A percentile compares a stretch with the other conserved stretches of the same genome.
These are phyloP conservation scores for Ctenoplectra terminalis DNA, from an alignment of 1,140 invertebrate species.

Conservation along the genomic window DNA sequence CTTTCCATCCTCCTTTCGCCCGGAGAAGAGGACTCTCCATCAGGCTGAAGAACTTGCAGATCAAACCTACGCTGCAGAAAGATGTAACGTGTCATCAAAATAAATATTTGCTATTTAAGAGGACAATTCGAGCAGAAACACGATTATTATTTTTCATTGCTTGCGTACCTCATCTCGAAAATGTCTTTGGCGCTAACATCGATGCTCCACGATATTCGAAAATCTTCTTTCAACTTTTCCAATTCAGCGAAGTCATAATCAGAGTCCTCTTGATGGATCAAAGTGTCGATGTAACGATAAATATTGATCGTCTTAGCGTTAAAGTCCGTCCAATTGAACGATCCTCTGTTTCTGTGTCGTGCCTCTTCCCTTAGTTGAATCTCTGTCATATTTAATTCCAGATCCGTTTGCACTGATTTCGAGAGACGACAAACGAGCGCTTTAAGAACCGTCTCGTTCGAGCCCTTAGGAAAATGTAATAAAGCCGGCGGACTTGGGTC, in stretches of 20 bases:
- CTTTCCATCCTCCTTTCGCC: conserved; percentile 62
- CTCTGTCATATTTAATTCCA: conserved; percentile 69
- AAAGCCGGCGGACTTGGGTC: conserved; percentile 60
- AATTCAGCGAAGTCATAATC: conserved; percentile 51
- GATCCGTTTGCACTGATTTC: conserved; percentile 64
- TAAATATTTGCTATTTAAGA: conserved; percentile 1
- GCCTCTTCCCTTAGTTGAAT: conserved; percentile 48
- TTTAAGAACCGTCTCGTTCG: conserved; percentile 74
- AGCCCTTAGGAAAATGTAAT: conserved; percentile 72
- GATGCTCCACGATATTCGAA: conserved; percentile 67
- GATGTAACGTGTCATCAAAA: conserved; percentile 56
- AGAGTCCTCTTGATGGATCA: conserved; percentile 65
- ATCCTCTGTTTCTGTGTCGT: background rate
- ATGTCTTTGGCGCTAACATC: conserved; percentile 60
- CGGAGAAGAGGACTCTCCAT: conserved; percentile 75
- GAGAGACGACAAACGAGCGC: conserved; percentile 73
- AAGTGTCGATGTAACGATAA: conserved; percentile 74
- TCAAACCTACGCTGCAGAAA: conserved; percentile 77
- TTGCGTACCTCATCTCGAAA: conserved; percentile 75
- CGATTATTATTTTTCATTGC: background rate
- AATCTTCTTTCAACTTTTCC: conserved; percentile 60
- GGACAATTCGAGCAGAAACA: background rate
- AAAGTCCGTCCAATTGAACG: conserved; percentile 77
- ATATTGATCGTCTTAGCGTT: conserved; percentile 74
- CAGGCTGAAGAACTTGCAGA: conserved; percentile 75